Percentiles rank a stretch among this genome's conserved stretches.
phyloP scores from a whole-genome alignment of 2,113 vertebrate species.

The Cichladusa arquata region DNA sequence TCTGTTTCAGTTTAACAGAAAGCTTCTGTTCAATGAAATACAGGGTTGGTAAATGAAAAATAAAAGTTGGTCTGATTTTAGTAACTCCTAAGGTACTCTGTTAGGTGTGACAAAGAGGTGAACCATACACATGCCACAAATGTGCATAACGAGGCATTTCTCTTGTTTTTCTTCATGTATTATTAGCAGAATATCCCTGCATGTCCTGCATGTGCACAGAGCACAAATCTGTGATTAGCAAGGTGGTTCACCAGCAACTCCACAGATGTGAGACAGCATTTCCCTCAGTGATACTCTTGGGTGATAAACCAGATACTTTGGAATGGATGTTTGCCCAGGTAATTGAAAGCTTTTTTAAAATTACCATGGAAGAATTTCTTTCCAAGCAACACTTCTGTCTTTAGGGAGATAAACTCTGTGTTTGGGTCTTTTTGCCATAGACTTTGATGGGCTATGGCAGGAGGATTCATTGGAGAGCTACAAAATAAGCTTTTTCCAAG shows the following conservation, averaged over 20 bases:
- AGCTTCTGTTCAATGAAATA: constrained; percentile 77
- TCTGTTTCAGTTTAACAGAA: constrained; percentile 79
- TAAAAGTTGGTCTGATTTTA: constrained; percentile 63
- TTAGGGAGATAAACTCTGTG: neutral
- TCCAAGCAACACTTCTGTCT: neutral
- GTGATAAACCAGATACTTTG: neutral
- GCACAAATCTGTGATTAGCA: neutral
- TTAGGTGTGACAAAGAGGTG: neutral
- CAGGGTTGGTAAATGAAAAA: constrained; percentile 73
- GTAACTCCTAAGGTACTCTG: constrained; percentile 28
- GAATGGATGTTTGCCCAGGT: neutral
- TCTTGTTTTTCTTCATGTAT: neutral
- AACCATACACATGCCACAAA: neutral
- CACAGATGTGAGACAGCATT: neutral
- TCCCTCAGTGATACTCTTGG: neutral
- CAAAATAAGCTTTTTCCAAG: neutral
- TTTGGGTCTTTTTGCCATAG: neutral
- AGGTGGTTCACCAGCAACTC: neutral
- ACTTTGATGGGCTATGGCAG: neutral
- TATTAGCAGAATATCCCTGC: neutral
- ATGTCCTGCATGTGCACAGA: neutral
- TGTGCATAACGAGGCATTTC: neutral
- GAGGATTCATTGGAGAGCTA: neutral
- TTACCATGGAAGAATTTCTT: neutral
- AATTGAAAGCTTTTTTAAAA: constrained; percentile 32